Percentiles rank a stretch among this genome's conserved stretches.
These are phyloP conservation scores for Pollenia griseotomentosa DNA, from an alignment of 2,888 invertebrate species.

Conservation along the genomic window DNA sequence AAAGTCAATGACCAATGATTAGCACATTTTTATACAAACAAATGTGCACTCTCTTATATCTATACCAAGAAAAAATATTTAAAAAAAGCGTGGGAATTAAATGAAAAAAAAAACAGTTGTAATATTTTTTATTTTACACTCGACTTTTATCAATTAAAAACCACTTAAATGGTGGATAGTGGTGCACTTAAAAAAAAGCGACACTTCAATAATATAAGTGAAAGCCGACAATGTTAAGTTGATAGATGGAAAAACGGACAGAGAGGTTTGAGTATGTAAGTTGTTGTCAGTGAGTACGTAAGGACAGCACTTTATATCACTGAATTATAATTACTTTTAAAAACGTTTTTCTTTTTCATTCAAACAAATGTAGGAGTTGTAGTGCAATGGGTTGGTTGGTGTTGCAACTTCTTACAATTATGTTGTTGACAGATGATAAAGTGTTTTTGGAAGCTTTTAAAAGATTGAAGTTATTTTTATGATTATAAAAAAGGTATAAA, in stretches of 20 bases:
- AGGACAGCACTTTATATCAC: constrained; percentile 12
- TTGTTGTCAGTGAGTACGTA: neutral
- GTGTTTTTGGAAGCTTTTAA: neutral
- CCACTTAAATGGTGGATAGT: constrained; percentile 79
- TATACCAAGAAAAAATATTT: neutral
- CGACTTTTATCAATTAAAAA: constrained; percentile 81
- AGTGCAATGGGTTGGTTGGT: neutral
- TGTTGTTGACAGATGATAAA: constrained; percentile 30
- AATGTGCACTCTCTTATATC: neutral
- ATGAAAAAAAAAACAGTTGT: constrained; percentile 24
- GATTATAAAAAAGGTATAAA: too few relatives aligned
- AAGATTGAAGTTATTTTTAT: too few relatives aligned
- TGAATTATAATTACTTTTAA: constrained; percentile 43
- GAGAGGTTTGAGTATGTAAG: neutral
- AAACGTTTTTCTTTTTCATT: constrained; percentile 21
- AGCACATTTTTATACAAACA: neutral
- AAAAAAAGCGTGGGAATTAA: constrained; percentile 54
- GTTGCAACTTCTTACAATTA: constrained; percentile 4
- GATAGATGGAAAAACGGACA: constrained; percentile 16
- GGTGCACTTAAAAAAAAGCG: constrained; percentile 51
- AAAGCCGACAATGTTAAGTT: constrained; percentile 51
- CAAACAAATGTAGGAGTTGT: neutral
- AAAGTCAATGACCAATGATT: constrained; percentile 61
- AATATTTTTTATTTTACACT: constrained; percentile 33
- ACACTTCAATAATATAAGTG: constrained; percentile 55